phyloP scores from a whole-genome alignment of 2,113 vertebrate species.

The Platycercus adscitus region DNA sequence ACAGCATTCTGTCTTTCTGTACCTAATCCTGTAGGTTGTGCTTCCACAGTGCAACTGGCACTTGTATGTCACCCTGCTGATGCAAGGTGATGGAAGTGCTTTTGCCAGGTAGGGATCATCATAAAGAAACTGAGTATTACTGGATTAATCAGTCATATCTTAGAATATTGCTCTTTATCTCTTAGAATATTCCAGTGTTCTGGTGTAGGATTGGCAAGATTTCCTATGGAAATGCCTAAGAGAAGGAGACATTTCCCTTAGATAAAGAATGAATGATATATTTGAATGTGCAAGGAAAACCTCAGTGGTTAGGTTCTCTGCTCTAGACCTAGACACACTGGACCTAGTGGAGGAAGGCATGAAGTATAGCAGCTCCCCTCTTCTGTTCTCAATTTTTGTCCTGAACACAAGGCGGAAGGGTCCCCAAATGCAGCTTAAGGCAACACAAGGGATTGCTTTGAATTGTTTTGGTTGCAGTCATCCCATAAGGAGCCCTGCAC shows the following conservation, averaged over 20 bases:
- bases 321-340: background rate
- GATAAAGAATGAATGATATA: background rate
- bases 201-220: background rate
- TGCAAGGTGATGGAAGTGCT: background rate
- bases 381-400: background rate
- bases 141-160: background rate
- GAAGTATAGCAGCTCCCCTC: background rate
- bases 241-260: slow-evolving; percentile 14
- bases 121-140: background rate
- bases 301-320: background rate
- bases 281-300: background rate
- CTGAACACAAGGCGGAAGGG: background rate
- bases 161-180: background rate
- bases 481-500: background rate
- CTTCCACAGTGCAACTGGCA: background rate
- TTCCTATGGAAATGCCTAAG: slow-evolving; percentile 9
- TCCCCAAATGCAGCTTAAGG: background rate
- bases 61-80: background rate
- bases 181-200: background rate
- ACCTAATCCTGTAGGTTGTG: background rate
- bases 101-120: background rate
- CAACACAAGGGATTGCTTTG: background rate
- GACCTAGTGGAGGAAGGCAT: background rate
- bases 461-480: background rate
- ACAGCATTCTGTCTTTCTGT: background rate